phyloP scores from a whole-genome alignment of 2,888 invertebrate genomes.

The Girardia tigrina region DNA sequence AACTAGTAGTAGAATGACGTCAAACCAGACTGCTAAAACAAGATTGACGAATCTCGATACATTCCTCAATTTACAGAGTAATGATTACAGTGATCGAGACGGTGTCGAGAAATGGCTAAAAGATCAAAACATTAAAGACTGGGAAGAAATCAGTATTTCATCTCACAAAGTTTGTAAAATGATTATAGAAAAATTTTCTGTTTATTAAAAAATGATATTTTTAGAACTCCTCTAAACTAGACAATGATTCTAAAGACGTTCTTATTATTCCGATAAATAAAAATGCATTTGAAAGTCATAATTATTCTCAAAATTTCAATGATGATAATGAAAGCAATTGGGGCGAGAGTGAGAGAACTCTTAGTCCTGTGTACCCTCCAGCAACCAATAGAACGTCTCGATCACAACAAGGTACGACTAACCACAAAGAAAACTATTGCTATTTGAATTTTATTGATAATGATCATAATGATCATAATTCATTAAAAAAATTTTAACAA shows the following conservation, averaged over 20 bases:
- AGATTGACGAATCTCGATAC: background rate
- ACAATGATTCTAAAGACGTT: background rate
- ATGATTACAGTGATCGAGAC: background rate
- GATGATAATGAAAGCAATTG: background rate
- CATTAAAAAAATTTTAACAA: too few relatives aligned
- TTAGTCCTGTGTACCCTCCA: background rate
- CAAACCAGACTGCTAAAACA: background rate
- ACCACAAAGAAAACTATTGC: too few relatives aligned
- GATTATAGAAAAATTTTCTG: background rate
- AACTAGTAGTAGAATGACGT: background rate
- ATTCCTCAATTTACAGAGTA: background rate
- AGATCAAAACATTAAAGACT: conserved; percentile 2
- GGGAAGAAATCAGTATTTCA: conserved; percentile 19
- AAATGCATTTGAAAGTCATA: background rate
- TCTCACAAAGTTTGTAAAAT: background rate
- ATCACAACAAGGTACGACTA: too few relatives aligned
- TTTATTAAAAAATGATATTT: background rate
- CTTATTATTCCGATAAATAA: background rate
- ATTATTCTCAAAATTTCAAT: conserved; percentile 4
- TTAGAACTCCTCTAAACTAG: background rate
- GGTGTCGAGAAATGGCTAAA: background rate
- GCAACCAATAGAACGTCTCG: too few relatives aligned
- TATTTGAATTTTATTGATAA: too few relatives aligned
- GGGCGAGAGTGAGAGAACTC: background rate
- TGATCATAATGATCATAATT: too few relatives aligned